Evolutionary conservation across 2,888 invertebrate genomes (phyloP), one percentile per base, ranked within the genome.

Genomic region (Oegoconia quadripuncta): DNA sequence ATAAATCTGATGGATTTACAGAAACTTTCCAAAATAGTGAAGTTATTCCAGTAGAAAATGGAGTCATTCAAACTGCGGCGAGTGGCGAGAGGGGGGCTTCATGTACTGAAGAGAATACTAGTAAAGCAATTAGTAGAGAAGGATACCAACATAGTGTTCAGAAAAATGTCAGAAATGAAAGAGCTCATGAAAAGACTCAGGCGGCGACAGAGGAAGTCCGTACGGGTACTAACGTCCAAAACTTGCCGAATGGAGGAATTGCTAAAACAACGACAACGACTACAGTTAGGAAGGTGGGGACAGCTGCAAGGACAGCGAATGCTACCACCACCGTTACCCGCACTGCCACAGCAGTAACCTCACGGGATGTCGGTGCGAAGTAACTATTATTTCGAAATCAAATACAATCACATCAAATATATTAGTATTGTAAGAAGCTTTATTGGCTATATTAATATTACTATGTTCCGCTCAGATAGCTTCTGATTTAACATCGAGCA

Each of bases 191-290:
- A 44, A 74, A 63, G 12, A 74, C 59, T 28, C 73, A 80, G 42
- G 58, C 70, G 5, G 68, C 71, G 8, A 66, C 74, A 27, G 76
- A 86, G 46, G 77, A 82, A 59, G 79, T 84, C 1, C 66, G 68
- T 2, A 67, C 78, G 9, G 77, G 76, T 20, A 79, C 74, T 26
- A 74, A 83, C 37, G 77, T 84, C n/a, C 64, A 81, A 46, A 67
- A 80, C 22, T 64, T 84, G 38, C 64, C 78, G 3, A 77, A 86
- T 45, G 87, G 87, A 25, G 84, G 86, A 29, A 59, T 66, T 32
- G 52, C 79, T 18, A 81, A 74, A 46, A 84, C 82, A 2, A 87
- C 84, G 4, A 83, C 84, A 4, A 86, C 82, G 1, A 86, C 80
- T 8, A 86, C 84, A 3, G 56, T 82, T 14, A 68, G 59, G 28